Evolutionary conservation across 2,797 vertebrate genomes (phyloP), one percentile per base, ranked within the genome.

Genomic region (Semaprochilodus insignis): DNA sequence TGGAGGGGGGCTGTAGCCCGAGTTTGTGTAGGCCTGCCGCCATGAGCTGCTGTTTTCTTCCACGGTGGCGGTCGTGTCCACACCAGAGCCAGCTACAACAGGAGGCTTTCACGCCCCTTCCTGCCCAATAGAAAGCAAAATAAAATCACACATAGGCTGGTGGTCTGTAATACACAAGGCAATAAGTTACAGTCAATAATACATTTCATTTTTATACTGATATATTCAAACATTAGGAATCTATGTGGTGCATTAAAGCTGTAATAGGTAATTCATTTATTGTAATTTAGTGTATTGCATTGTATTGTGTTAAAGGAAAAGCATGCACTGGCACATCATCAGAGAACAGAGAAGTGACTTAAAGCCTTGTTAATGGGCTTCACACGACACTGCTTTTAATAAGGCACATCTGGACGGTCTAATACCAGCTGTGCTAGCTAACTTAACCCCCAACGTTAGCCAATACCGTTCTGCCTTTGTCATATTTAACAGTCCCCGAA

Each of bases 71-170:
- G 95, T 95, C 87, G 93, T 93, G 86, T 96, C 95, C 91, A 96
- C 87, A 89, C 31, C 95, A 95, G 62, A 95, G 92, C 94, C 95
- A 96, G 86, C 95, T 96, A 88, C 95, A 96, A 86, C 94, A 96
- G 77, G 92, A 91, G 73, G 94, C 93, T 95, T 94, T 95, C 94
- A 95, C 95, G 72, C 85, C 81, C 86, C 85, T 80, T 4, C 79
- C 90, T 87, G 66, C 75, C 2, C 57, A 82, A 21, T 55, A 19
- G 73, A 80, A 14, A 77, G 25, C 69, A 17, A 21, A 6, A 57
- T 44, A 31, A 77, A 16, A 73, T 44, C 11, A 65, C 34, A 80
- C n/a, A 14, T 71, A 44, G 40, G 25, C 14, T 25, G 10, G n/a
- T 52, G 69, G 1, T 51, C 13, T 40, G 19, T 70, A n/a, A 70